Base-by-base conservation (phyloP, 1,140 invertebrate species). In the Lycorma delicatula region DNA sequence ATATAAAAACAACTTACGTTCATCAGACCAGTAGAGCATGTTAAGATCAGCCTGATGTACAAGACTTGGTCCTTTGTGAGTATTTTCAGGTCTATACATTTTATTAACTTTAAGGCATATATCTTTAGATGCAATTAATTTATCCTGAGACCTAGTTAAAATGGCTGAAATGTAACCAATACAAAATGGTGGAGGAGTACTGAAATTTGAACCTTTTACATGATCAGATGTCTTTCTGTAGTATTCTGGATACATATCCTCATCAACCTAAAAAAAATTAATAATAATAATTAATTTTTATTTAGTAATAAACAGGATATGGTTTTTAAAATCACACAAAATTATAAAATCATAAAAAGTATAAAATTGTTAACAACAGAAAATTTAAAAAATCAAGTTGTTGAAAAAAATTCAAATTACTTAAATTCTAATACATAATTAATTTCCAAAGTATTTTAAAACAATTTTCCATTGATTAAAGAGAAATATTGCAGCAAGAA, bases 51-150 rank as follows among this genome's bases (percentile, higher is more conserved):
- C 71, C 54, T 84, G 78, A 57, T 81, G 74, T 3, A 60, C 63
- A 1, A 77, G 75, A 44, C 76, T 69, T 13, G 69, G 60, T 1
- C 63, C 16, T 50, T 77, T 76, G 49, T 79, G 77, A 6, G 86
- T 91, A 66, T 91, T 84, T 72, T 91, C 86, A 1, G 87, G 85
- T 62, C 88, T 77, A 65, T 87, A 91, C 66, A 90, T 77, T 62
- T 87, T 81, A 53, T 80, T 79, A 0, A 90, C 79, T 68, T 72
- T 78, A 2, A 91, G 69, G 60, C 77, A 81, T 34, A 89, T 80
- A 59, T 87, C 79, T 59, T 75, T 72, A 0, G 78, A 70, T 7
- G 74, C 66, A 3, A 78, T 69, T 7, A 79, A 62, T 56, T 75
- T 68, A 27, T 76, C 74, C 38, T 73, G 73, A 25, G 77, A 56